A percentile compares a stretch with the other conserved stretches of the same genome.
Evolutionary conservation across 30 jellyfish, hydroid and myxozoan species (phyloP).

Genomic region (Cassiopea xamachana): DNA sequence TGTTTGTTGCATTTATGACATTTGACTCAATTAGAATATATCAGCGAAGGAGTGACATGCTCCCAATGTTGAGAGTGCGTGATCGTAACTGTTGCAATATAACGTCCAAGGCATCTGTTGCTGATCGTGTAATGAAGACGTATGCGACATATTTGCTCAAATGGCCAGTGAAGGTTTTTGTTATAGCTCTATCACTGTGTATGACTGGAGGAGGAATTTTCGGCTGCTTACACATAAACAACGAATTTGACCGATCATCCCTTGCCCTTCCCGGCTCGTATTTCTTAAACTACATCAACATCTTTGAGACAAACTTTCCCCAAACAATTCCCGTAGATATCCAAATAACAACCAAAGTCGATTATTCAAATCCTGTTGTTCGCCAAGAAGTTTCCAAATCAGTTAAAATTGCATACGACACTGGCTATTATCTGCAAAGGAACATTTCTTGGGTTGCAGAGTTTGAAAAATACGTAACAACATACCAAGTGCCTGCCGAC

Average conservation of each 20-base stretch:
- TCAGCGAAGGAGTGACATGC: slow-evolving; percentile 19
- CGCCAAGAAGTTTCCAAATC: slow-evolving; percentile 42
- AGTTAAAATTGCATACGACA: slow-evolving; percentile 26
- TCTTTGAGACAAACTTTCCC: slow-evolving; percentile 44
- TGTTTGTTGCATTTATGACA: slow-evolving; percentile 73
- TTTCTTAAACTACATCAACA: slow-evolving; percentile 22
- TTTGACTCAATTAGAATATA: slow-evolving; percentile 64
- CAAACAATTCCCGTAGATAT: slow-evolving; percentile 48
- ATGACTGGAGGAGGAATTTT: slow-evolving; percentile 52
- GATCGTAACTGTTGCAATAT: slow-evolving; percentile 18
- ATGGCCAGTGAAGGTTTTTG: slow-evolving; percentile 18
- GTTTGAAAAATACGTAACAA: slow-evolving; percentile 12
- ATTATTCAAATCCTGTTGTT: slow-evolving; percentile 46
- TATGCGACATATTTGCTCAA: slow-evolving; percentile 26
- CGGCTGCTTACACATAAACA: slow-evolving; percentile 32
- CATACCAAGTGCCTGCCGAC: background rate
- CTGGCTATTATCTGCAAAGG: slow-evolving; percentile 43
- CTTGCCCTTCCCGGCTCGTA: slow-evolving; percentile 37
- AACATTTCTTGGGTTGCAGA: slow-evolving; percentile 28
- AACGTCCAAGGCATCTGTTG: background rate
- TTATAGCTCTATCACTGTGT: slow-evolving; percentile 20
- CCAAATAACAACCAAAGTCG: slow-evolving; percentile 15
- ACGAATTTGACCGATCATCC: slow-evolving; percentile 17
- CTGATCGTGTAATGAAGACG: slow-evolving; percentile 30
- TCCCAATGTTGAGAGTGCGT: slow-evolving; percentile 26